Conservation (phyloP, 2,113 vertebrate genomes). For the Rana temporaria region DNA sequence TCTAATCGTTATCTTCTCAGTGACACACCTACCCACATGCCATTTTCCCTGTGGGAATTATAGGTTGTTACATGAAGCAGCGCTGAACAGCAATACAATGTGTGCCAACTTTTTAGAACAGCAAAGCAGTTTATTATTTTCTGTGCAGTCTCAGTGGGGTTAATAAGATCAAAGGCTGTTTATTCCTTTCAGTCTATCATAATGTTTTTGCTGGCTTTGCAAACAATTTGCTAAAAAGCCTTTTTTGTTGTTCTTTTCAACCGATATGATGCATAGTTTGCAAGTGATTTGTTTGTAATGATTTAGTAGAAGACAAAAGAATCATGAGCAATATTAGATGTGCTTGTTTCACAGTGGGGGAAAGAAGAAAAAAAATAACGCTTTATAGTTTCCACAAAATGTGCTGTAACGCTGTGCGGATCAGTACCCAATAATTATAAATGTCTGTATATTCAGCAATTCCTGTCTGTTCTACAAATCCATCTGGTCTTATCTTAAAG, state of each 20-base stretch:
- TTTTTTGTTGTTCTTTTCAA: constrained; percentile 18
- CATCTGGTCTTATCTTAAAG: constrained; percentile 56
- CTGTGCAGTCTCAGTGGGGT: background rate
- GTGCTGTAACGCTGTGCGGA: constrained; percentile 42
- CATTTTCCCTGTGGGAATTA: too few species aligned
- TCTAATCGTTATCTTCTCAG: too few species aligned
- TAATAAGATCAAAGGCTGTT: constrained; percentile 32
- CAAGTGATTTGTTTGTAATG: constrained; percentile 50
- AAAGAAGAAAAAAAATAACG: constrained; percentile 11
- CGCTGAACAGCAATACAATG: too few species aligned
- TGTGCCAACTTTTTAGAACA: background rate
- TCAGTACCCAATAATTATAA: constrained; percentile 57
- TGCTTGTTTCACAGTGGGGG: constrained; percentile 41
- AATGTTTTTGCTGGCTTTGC: constrained; percentile 42
- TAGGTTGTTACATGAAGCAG: too few species aligned
- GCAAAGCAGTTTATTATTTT: background rate
- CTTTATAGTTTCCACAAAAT: constrained; percentile 25
- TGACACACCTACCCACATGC: too few species aligned
- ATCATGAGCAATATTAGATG: constrained; percentile 49
- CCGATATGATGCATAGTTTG: constrained; percentile 28
- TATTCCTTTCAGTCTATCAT: background rate
- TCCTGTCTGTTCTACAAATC: constrained; percentile 57
- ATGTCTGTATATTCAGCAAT: constrained; percentile 57
- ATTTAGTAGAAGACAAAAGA: constrained; percentile 49
- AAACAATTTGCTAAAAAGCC: constrained; percentile 34